Evolutionary conservation across 2,888 invertebrate species (phyloP), one percentile per base, ranked within the genome.

Genomic region (Hartigia nigra): DNA sequence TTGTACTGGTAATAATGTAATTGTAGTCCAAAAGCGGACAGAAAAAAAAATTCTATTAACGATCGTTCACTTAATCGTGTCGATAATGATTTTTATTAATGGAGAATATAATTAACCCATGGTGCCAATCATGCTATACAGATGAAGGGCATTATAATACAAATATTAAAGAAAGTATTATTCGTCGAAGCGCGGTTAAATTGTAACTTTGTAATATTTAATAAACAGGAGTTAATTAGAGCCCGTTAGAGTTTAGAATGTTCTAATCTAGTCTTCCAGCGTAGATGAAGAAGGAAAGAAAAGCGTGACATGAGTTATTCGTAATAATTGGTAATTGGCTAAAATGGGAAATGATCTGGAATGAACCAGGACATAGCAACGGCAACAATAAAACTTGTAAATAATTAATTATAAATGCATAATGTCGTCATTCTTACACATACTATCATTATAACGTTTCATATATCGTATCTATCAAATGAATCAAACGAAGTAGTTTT

Each of bases 191-290:
- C 74, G 74, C 80, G 81, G 70, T 78, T 77, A 82, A 82, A 81
- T 80, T 74, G 70, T 76, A 82, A 69, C 70, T 81, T 82, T 74
- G 77, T 81, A 76, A 77, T 82, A 81, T 81, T 79, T 80, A 83
- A 83, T 75, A 70, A 74, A 34, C 31, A 23, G n/a, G 37, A 75
- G 74, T 72, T 76, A 76, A 77, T 75, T 83, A 82, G 82, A 83
- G 76, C 86, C 80, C 83, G 82, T 83, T 87, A 84, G 85, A 84
- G 84, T 87, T 84, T 86, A 81, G 84, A 85, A 83, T 83, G 82
- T 83, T 87, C 83, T 86, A 87, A 88, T 89, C 89, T 89, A 89
- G 89, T 89, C 89, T 89, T 89, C 88, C 89, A 87, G 81, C 82
- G 82, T 86, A 86, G 82, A 84, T 83, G 82, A 76, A 77, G 36